Evolutionary conservation across 35 echinoderm and acorn worm species (phyloP), one percentile per base, ranked within the genome.

Genomic region (Acanthaster planci): DNA sequence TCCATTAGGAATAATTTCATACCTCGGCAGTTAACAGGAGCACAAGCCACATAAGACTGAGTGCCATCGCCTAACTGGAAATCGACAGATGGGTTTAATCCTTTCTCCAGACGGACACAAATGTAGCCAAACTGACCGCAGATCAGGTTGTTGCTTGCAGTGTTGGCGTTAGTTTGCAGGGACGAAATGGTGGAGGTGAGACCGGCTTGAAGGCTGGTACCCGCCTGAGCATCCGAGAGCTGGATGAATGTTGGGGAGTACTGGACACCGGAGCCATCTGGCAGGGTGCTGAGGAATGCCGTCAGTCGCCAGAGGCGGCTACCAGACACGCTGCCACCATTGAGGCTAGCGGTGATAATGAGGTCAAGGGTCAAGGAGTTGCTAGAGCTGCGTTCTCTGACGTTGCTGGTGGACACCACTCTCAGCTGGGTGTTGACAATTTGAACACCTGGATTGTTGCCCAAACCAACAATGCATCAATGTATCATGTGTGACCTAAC

Each of bases 351-450:
- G 40, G 38, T 76, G 21, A 93, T 55, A 7, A 31, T 60, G 0
- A 97, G 79, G 87, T 90, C 84, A 60, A 97, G 87, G 52, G n/a
- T 90, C n/a, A 93, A 76, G 1, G 44, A 27, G 79, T 93, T 85
- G 9, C 32, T 77, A 31, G 68, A 39, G 7, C 55, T 52, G 38
- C 84, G 47, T 84, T 88, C 91, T 51, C 54, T n/a, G 16, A 93
- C 10, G 38, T 51, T 80, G 72, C 26, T 37, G 90, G 77, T 40
- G 38, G 60, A 80, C 38, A 51, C 52, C 22, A 86, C 23, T 58
- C 56, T 31, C 19, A 88, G 31, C 10, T 51, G 37, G 2, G 77
- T 92, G 35, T 53, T 53, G n/a, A 80, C 87, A 0, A 97, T 84
- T 64, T 89, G 59, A 38, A 97, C 94, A 84, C 94, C 94, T 97